These are phyloP conservation scores for Euwallacea fornicatus DNA, from an alignment of 1,140 invertebrate genomes.

Conservation along the genomic window DNA sequence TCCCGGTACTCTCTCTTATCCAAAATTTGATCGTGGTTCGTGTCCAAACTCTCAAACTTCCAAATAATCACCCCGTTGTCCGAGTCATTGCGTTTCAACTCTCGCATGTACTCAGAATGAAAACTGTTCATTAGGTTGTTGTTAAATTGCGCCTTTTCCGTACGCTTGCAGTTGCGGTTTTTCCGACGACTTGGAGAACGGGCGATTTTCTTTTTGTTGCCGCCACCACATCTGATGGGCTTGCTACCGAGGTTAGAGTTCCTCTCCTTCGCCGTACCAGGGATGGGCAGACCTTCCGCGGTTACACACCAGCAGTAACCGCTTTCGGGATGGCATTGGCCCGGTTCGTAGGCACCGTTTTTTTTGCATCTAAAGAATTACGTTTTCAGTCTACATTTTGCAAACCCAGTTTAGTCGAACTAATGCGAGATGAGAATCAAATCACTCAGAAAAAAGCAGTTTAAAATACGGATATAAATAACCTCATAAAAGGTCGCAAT, in stretches of 20 bases:
- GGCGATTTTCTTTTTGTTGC: slow-evolving; percentile 40
- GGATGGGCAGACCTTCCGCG: slow-evolving; percentile 72
- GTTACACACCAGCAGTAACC: slow-evolving; percentile 86
- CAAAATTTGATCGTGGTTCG: slow-evolving; percentile 70
- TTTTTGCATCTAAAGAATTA: slow-evolving; percentile 61
- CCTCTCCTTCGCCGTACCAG: slow-evolving; percentile 66
- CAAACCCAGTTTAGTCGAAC: not conserved
- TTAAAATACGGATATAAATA: not conserved
- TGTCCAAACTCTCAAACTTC: slow-evolving; percentile 85
- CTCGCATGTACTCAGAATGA: slow-evolving; percentile 68
- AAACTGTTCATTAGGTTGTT: slow-evolving; percentile 80
- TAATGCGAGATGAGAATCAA: not conserved
- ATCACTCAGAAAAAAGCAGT: no score
- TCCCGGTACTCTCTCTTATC: slow-evolving; percentile 79
- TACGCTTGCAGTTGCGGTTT: slow-evolving; percentile 63
- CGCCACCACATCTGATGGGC: slow-evolving; percentile 64
- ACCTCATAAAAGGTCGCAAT: no score
- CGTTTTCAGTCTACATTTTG: not conserved
- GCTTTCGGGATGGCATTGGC: slow-evolving; percentile 78
- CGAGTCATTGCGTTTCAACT: slow-evolving; percentile 43
- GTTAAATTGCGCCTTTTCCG: slow-evolving; percentile 78
- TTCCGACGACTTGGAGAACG: slow-evolving; percentile 36
- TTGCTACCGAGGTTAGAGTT: slow-evolving; percentile 58
- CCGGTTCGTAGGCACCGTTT: slow-evolving; percentile 79
- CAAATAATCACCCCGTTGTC: slow-evolving; percentile 68